Percentiles rank a stretch among this genome's conserved stretches.
phyloP scores from a whole-genome alignment of 2,113 vertebrate species.

The Pholis gunnellus region DNA sequence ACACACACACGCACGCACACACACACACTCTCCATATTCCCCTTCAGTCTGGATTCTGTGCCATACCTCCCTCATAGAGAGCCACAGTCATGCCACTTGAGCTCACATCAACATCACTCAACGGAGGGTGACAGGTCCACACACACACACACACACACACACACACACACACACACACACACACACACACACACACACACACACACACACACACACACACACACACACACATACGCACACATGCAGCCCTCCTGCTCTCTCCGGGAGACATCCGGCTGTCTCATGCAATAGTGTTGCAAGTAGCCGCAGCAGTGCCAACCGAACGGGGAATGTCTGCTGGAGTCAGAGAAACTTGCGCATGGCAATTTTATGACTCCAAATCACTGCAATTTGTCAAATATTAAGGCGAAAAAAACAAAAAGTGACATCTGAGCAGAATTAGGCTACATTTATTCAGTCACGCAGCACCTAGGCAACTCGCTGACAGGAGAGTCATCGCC shows the following conservation, averaged over 20 bases:
- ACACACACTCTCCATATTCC: conserved; percentile 11
- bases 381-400: conserved; percentile 47
- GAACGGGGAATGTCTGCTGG: conserved; percentile 53
- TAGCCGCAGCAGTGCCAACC: conserved; percentile 44
- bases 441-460: conserved; percentile 8
- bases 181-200: neutral
- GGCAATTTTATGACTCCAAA: conserved; percentile 64
- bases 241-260: conserved; percentile 23
- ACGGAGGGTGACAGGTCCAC: conserved; percentile 50
- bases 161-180: conserved; percentile 30
- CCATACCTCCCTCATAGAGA: conserved; percentile 70
- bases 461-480: conserved; percentile 27
- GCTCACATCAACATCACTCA: conserved; percentile 61
- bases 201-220: neutral
- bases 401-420: conserved; percentile 35
- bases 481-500: conserved; percentile 30
- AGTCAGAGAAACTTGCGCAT: conserved; percentile 56
- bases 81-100: conserved; percentile 58
- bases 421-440: conserved; percentile 34
- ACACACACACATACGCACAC: conserved; percentile 28
- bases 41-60: conserved; percentile 53
- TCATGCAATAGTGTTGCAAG: conserved; percentile 34
- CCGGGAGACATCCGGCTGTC: conserved; percentile 71
- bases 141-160: neutral
- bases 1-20: conserved; percentile 17